Percentiles rank a stretch among this genome's conserved stretches.
phyloP scores from a whole-genome alignment of 2,113 vertebrate genomes.

The Pontoporia blainvillei region DNA sequence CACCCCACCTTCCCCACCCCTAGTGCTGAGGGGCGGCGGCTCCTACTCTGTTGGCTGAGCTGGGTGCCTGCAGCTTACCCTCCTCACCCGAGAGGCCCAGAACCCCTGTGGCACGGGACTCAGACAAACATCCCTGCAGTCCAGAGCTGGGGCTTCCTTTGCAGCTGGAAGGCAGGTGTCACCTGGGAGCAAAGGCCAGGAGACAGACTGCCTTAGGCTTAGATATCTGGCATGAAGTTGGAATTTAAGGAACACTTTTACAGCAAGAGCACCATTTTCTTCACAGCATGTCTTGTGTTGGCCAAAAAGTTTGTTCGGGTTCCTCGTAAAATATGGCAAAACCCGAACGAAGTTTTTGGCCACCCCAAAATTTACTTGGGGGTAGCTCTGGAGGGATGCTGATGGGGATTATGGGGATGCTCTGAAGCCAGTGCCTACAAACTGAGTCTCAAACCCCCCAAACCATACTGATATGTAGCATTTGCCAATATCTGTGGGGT shows the following conservation, averaged over 20 bases:
- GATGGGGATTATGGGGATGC: not conserved
- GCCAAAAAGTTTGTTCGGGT: too few species aligned
- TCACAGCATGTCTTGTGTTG: too few species aligned
- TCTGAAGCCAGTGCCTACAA: not conserved
- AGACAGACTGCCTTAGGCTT: not conserved
- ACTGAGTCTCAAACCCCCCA: not conserved
- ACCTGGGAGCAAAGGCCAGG: not conserved
- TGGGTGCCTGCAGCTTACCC: not conserved
- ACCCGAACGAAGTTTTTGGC: too few species aligned
- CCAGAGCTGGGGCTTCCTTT: too few species aligned
- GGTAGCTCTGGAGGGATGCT: not conserved
- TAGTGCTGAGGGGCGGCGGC: rapidly evolving
- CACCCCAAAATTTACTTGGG: not conserved
- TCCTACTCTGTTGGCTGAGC: not conserved
- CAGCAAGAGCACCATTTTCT: not conserved
- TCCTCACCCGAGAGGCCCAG: not conserved
- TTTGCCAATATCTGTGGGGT: not conserved
- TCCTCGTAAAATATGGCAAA: rapidly evolving
- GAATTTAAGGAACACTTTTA: not conserved
- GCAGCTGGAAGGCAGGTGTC: not conserved
- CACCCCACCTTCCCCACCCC: too few species aligned
- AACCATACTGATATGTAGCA: not conserved
- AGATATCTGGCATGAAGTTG: not conserved
- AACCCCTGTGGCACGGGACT: not conserved
- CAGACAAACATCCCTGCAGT: not conserved